Evolutionary conservation across 2,113 vertebrate genomes (phyloP), one percentile per base, ranked within the genome.

Genomic region (Nothobranchius furzeri): DNA sequence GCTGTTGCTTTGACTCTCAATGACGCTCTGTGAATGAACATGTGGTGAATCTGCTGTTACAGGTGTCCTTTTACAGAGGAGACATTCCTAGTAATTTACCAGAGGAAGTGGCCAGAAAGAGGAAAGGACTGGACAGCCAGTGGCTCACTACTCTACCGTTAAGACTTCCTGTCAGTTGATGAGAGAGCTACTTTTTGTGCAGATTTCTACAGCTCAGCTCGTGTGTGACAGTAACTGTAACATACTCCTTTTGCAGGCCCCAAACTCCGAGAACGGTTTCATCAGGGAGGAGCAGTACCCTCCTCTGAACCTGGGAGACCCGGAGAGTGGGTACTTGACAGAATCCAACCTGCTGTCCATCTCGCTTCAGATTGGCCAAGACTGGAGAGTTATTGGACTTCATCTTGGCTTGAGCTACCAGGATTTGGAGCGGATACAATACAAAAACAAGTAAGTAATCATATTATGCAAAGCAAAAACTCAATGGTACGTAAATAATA

Each of bases 51-150:
- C 1, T 52, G 24, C 51, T 87, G 30, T 60, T 57, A 4, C 84
- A 99, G 98, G 98, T 99, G 65, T 99, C 98, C 9, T 99, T 99
- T 87, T 99, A 99, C 74, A 90, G 97, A 81, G 97, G 95, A 1
- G 89, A 93, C 9, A 84, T 96, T 82, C 95, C 96, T 0, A 66
- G 67, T 9, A 82, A 78, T 65, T 75, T 98, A 3, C 95, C 98
- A n/a, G 90, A 93, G 81, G 96, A 95, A 76, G 92, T 95, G 42
- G 92, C 85, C 20, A 91, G 84, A 73, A 97, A 91, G 85, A 93
- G 93, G 73, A 98, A 93, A 86, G 95, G 92, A 36, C 68, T 76
- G 0, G 94, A 96, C 25, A 87, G 85, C 64, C 91, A 93, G 45
- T 99, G 98, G 97, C 94, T 99, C 0, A 94, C 96, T 49, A 98